phyloP scores from a whole-genome alignment of 2,888 invertebrate genomes.

The Drosophila kuntzei region DNA sequence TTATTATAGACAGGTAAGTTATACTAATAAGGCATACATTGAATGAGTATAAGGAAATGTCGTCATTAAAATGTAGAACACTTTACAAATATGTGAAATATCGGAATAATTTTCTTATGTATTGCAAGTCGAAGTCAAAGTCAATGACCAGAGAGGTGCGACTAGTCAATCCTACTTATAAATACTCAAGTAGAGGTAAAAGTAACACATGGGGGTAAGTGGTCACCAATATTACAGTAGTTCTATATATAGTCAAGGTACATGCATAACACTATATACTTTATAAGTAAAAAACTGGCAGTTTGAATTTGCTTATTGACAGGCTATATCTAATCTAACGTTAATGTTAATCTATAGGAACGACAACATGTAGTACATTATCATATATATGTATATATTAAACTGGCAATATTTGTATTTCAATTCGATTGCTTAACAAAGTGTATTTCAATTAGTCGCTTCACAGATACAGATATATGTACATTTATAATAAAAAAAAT shows the following conservation, averaged over 20 bases:
- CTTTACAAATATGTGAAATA: not conserved
- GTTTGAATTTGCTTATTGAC: conserved; percentile 15
- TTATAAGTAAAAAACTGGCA: conserved; percentile 5
- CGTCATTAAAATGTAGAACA: not conserved
- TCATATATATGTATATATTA: conserved; percentile 6
- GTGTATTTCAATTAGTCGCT: conserved; percentile 7
- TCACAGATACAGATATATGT: not conserved
- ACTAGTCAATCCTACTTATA: not conserved
- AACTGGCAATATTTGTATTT: conserved; percentile 9
- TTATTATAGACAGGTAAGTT: not conserved
- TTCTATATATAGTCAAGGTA: conserved; percentile 3
- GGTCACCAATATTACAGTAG: conserved; percentile 7
- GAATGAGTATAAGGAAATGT: not conserved
- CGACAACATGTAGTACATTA: conserved; percentile 14
- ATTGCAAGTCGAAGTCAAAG: conserved; percentile 2
- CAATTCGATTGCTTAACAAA: conserved; percentile 4
- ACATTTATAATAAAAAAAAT: not conserved
- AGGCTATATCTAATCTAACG: conserved; percentile 45
- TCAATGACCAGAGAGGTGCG: conserved; percentile 8
- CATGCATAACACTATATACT: not conserved
- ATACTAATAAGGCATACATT: not conserved
- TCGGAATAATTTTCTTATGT: not conserved
- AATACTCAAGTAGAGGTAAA: not conserved
- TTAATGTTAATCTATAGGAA: conserved; percentile 30
- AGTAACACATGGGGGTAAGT: conserved; percentile 3